These are phyloP conservation scores for Nemotelus nigrinus DNA, from an alignment of 2,888 invertebrate species.

Conservation along the genomic window DNA sequence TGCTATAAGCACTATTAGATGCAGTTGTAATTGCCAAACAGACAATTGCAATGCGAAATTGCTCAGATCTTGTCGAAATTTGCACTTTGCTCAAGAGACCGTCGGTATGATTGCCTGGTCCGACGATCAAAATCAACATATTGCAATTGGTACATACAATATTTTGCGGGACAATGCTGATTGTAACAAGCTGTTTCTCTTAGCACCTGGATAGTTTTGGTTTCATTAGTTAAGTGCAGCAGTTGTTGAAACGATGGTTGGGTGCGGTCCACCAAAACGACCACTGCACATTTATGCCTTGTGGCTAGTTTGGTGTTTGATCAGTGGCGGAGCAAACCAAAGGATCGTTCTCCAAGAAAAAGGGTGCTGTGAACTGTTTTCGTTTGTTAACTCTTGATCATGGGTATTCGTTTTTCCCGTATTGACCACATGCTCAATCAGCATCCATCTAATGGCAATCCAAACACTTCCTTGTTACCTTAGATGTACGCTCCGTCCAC, in stretches of 20 bases:
- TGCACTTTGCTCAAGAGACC: not conserved
- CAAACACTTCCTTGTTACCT: not conserved
- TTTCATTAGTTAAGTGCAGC: not conserved
- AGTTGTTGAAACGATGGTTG: not conserved
- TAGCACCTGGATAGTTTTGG: slow-evolving; percentile 15
- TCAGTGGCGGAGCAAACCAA: slow-evolving; percentile 9
- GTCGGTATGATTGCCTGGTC: not conserved
- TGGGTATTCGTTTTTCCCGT: not conserved
- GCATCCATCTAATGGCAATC: not conserved
- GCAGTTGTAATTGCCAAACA: not conserved
- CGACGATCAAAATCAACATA: not conserved
- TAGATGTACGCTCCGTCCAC: not conserved
- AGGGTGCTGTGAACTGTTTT: not conserved
- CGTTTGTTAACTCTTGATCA: not conserved
- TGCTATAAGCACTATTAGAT: not conserved
- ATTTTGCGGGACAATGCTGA: slow-evolving; percentile 18
- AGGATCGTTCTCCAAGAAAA: not conserved
- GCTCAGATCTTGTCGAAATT: not conserved
- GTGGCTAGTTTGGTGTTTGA: not conserved
- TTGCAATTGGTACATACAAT: not conserved
- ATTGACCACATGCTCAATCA: not conserved
- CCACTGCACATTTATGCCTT: not conserved
- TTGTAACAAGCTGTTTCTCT: slow-evolving; percentile 1
- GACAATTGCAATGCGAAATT: not conserved
- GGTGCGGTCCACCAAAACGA: slow-evolving; percentile 26